Conservation (phyloP, 2,113 vertebrate species). For the Perca schrenkii region DNA sequence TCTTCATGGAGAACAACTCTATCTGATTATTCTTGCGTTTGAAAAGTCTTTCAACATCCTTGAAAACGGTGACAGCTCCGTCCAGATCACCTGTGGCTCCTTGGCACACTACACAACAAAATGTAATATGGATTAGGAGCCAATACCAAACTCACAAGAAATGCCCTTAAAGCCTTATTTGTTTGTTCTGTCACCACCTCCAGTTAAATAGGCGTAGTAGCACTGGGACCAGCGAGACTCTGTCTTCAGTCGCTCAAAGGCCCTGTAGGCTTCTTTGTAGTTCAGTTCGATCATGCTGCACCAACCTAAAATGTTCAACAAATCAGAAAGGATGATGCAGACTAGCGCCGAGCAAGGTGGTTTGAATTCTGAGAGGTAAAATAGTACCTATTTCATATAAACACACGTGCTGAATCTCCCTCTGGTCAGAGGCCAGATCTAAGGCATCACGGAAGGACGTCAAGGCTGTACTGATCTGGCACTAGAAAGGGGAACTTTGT, state of each 20-base stretch:
- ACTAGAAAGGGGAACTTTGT: constrained; percentile 79
- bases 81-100: constrained; percentile 91
- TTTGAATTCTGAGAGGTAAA: constrained; percentile 13
- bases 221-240: constrained; percentile 98
- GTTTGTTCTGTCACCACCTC: constrained; percentile 80
- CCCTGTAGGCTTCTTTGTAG: constrained; percentile 90
- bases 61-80: constrained; percentile 89
- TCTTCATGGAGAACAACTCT: constrained; percentile 93
- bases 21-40: constrained; percentile 97
- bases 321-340: constrained; percentile 20
- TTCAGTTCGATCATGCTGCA: constrained; percentile 98
- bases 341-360: not conserved
- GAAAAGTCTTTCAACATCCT: constrained; percentile 92
- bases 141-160: not conserved
- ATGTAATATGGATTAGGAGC: constrained; percentile 7
- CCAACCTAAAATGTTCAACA: constrained; percentile 87
- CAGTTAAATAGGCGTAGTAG: constrained; percentile 95
- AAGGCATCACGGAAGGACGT: constrained; percentile 91
- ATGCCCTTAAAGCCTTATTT: not conserved
- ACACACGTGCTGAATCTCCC: constrained; percentile 96
- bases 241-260: constrained; percentile 92
- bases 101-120: constrained; percentile 87
- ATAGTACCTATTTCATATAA: constrained; percentile 94
- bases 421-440: constrained; percentile 92
- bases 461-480: constrained; percentile 96